Conservation (phyloP, 2,888 invertebrate species). For the Marasmarcha lunaedactyla region DNA sequence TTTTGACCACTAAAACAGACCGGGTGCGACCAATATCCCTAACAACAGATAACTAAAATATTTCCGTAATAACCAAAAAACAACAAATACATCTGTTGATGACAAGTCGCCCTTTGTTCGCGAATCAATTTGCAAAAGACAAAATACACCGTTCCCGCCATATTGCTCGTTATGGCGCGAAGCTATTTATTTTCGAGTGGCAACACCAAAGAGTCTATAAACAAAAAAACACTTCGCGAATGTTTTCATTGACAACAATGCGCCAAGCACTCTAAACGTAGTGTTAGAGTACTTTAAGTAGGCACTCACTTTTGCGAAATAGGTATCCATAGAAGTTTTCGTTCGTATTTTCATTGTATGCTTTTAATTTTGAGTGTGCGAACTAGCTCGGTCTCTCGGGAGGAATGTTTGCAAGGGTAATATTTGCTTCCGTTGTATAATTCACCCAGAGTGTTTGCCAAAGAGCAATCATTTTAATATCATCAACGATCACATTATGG, state of each 20-base stretch:
- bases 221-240: constrained; percentile 67
- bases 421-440: constrained; percentile 74
- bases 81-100: too few species aligned
- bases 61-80: too few species aligned
- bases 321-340: constrained; percentile 54
- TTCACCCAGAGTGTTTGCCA: constrained; percentile 74
- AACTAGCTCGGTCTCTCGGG: constrained; percentile 71
- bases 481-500: constrained; percentile 67
- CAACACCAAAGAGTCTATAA: constrained; percentile 65
- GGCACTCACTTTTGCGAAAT: constrained; percentile 60
- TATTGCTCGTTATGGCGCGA: constrained; percentile 52
- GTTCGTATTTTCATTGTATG: constrained; percentile 73
- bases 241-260: constrained; percentile 69
- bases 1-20: too few species aligned
- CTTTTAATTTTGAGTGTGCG: constrained; percentile 76
- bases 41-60: too few species aligned
- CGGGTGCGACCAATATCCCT: too few species aligned
- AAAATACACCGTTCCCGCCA: constrained; percentile 51
- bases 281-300: constrained; percentile 56
- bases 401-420: constrained; percentile 72
- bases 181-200: constrained; percentile 66
- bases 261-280: constrained; percentile 34
- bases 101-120: too few species aligned
- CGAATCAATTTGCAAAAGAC: constrained; percentile 47
- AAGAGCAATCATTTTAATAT: constrained; percentile 76